phyloP scores from a whole-genome alignment of 2,113 vertebrate species.

The Saccopteryx bilineata region DNA sequence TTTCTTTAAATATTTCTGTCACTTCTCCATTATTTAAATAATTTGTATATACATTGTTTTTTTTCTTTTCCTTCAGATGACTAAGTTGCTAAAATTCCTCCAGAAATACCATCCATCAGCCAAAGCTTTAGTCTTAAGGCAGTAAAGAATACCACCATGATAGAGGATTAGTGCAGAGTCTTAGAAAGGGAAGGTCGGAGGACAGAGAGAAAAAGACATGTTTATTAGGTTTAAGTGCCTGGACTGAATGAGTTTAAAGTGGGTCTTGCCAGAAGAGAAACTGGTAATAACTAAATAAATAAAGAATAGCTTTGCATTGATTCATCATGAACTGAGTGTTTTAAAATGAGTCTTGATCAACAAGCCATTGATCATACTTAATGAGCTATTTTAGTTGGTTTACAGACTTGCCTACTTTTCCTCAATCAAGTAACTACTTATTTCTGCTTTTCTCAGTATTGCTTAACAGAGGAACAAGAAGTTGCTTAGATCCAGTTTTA shows the following conservation, averaged over 20 bases:
- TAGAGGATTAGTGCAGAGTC: too few relatives aligned
- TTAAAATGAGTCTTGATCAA: constrained; percentile 12
- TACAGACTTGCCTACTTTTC: constrained; percentile 7
- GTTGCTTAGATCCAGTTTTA: neutral
- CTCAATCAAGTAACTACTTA: constrained; percentile 30
- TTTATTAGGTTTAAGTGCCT: neutral
- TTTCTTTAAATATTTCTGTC: neutral
- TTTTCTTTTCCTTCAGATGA: neutral
- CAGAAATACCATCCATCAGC: neutral
- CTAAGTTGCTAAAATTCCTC: neutral
- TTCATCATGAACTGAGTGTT: neutral
- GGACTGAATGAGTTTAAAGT: neutral
- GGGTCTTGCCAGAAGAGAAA: neutral
- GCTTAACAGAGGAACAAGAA: neutral
- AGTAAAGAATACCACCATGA: neutral
- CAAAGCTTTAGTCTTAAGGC: neutral
- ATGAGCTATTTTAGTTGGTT: constrained; percentile 27
- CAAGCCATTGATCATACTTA: neutral
- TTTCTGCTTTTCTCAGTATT: neutral
- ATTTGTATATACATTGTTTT: neutral
- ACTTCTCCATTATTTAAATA: neutral
- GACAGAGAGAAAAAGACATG: neutral
- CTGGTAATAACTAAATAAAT: neutral
- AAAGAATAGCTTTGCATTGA: constrained; percentile 26
- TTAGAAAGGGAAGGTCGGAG: neutral